Evolutionary conservation across 2,113 vertebrate species (phyloP).

Genomic region (Pollimyrus isidori): DNA sequence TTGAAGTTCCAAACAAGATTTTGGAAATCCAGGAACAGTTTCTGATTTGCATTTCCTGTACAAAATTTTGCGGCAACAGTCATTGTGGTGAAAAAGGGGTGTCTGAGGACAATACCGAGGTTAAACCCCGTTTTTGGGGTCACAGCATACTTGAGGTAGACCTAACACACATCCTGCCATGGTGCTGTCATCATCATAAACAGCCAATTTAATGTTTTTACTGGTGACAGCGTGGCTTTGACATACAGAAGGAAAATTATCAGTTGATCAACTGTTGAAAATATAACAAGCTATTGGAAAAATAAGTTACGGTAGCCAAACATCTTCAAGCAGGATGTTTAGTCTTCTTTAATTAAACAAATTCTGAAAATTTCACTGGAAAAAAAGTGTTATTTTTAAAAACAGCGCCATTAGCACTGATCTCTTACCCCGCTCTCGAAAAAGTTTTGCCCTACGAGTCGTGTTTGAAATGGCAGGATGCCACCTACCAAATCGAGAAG

Average conservation of each 20-base stretch:
- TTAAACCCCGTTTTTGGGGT: not conserved
- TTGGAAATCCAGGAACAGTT: not conserved
- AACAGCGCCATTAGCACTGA: conserved; percentile 1
- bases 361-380: not conserved
- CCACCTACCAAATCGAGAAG: conserved; percentile 21
- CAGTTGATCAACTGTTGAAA: not conserved
- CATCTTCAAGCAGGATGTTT: not conserved
- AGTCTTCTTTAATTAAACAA: not conserved
- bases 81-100: not conserved
- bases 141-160: not conserved
- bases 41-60: not conserved
- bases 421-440: not conserved
- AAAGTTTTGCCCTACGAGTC: conserved; percentile 19
- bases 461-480: conserved; percentile 30
- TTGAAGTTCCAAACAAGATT: not conserved
- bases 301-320: not conserved
- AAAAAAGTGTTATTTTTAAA: not conserved
- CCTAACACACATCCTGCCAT: not conserved
- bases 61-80: not conserved
- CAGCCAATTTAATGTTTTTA: not conserved
- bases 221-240: not conserved
- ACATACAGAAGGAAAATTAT: not conserved
- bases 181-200: not conserved
- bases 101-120: not conserved
- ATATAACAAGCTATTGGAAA: not conserved